phyloP scores from a whole-genome alignment of 2,888 invertebrate species.

The Plusia festucae region DNA sequence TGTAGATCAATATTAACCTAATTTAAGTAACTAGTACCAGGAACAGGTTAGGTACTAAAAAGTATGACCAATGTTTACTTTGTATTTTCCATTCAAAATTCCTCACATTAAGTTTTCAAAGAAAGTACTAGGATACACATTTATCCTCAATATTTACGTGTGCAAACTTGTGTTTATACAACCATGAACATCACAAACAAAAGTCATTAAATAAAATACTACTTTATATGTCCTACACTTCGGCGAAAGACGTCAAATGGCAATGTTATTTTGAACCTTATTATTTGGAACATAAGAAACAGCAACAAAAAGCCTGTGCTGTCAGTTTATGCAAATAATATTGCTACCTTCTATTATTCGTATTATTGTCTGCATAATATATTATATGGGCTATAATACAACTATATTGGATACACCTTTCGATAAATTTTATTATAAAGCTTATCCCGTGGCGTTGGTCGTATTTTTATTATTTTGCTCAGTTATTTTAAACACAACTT shows the following conservation, averaged over 20 bases:
- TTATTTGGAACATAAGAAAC: neutral
- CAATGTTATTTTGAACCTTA: neutral
- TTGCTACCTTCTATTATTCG: conserved; percentile 36
- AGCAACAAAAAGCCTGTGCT: conserved; percentile 19
- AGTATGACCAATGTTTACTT: too few species aligned
- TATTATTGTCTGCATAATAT: conserved; percentile 38
- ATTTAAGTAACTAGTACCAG: too few species aligned
- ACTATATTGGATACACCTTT: conserved; percentile 33
- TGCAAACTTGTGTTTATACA: neutral
- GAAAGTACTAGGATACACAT: neutral
- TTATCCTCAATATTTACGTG: neutral
- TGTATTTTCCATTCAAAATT: too few species aligned
- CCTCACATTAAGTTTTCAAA: neutral
- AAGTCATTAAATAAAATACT: conserved; percentile 2
- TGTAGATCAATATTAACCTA: too few species aligned
- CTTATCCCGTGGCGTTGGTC: neutral
- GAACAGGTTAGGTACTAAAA: too few species aligned
- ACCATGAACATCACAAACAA: neutral
- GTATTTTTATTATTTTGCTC: neutral
- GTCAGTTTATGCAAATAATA: conserved; percentile 42
- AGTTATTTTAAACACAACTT: too few species aligned
- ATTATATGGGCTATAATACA: conserved; percentile 12
- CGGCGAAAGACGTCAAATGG: neutral
- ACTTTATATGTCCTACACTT: conserved; percentile 3
- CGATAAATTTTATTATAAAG: conserved; percentile 9